These are phyloP conservation scores for Fregata magnificens DNA, from an alignment of 2,113 vertebrate species.

Conservation along the genomic window DNA sequence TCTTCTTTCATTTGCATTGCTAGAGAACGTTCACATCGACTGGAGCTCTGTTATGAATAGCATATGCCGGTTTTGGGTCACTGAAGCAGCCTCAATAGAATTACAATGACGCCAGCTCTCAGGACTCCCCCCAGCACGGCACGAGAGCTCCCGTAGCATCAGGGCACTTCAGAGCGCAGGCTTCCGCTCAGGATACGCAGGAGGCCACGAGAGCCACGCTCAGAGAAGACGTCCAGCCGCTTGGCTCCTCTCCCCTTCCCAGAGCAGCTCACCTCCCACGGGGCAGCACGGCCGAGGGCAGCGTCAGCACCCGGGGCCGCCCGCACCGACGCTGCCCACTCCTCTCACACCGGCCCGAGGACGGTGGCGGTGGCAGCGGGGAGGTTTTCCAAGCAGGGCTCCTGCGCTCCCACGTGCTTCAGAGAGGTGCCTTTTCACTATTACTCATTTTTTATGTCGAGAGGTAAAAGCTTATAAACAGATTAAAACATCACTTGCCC, in stretches of 20 bases:
- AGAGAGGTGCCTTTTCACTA: rapidly evolving
- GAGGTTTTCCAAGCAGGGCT: background rate
- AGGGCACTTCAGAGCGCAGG: background rate
- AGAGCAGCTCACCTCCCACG: background rate
- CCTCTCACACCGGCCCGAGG: background rate
- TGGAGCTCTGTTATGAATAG: background rate
- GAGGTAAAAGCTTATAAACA: background rate
- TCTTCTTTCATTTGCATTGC: rapidly evolving
- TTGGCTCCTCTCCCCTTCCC: background rate
- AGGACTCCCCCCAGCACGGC: background rate
- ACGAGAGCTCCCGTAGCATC: background rate
- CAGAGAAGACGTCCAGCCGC: background rate
- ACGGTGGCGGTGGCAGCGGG: background rate
- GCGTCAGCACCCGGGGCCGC: background rate
- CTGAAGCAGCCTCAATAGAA: rapidly evolving
- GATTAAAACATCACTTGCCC: rapidly evolving
- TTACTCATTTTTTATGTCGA: rapidly evolving
- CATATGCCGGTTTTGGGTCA: background rate
- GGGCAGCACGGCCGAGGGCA: background rate
- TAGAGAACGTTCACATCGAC: rapidly evolving
- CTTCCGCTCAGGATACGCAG: background rate
- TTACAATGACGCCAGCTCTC: rapidly evolving
- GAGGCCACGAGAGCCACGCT: rapidly evolving
- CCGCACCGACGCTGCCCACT: no score
- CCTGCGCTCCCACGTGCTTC: background rate